These are phyloP conservation scores for Meriones unguiculatus DNA, from an alignment of 2,113 vertebrate genomes.

Conservation along the genomic window DNA sequence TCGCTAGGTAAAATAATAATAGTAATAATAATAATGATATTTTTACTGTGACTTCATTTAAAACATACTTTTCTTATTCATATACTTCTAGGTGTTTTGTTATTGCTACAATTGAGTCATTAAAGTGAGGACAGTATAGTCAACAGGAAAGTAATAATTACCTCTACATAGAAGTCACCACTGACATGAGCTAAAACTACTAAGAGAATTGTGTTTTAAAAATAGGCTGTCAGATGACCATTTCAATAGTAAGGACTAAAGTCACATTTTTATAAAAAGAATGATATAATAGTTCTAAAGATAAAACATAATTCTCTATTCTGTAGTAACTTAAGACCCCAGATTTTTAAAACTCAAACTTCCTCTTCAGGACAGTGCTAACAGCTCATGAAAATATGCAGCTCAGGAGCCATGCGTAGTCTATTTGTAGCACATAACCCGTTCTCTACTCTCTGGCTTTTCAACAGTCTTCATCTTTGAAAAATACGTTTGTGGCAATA, in stretches of 20 bases:
- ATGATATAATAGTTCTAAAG: constrained; percentile 62
- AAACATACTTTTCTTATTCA: constrained; percentile 54
- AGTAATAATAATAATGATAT: neutral
- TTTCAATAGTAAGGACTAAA: constrained; percentile 74
- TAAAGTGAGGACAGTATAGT: constrained; percentile 65
- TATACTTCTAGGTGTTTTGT: constrained; percentile 58
- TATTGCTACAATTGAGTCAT: constrained; percentile 68
- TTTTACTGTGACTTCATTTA: constrained; percentile 58
- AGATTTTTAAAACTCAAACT: constrained; percentile 24
- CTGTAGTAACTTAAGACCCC: constrained; percentile 67
- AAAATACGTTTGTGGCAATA: constrained; percentile 55
- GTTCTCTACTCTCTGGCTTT: neutral
- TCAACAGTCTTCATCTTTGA: constrained; percentile 24
- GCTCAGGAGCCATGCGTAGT: neutral
- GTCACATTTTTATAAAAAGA: neutral
- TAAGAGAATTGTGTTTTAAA: constrained; percentile 75
- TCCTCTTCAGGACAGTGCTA: neutral
- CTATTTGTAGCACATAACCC: constrained; percentile 22
- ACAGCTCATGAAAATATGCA: constrained; percentile 1
- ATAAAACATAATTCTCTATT: constrained; percentile 68
- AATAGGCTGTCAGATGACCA: constrained; percentile 78
- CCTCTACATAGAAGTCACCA: neutral
- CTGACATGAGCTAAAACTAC: constrained; percentile 73
- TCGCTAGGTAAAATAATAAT: constrained; percentile 46
- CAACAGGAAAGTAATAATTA: constrained; percentile 77